phyloP scores from a whole-genome alignment of 1,140 invertebrate species.

The Anastatus disparis region DNA sequence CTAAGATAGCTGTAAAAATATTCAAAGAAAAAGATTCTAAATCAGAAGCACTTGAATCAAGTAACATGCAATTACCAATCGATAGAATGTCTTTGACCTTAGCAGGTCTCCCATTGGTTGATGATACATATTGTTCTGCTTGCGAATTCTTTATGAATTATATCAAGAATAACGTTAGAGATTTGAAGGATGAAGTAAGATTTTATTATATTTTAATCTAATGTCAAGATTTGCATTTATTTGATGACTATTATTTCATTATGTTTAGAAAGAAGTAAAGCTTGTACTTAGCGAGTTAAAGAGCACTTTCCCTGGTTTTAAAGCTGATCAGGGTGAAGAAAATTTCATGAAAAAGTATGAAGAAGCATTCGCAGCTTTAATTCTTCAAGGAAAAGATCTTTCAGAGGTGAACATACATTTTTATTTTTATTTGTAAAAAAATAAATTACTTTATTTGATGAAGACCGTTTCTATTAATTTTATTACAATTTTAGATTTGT shows the following conservation, averaged over 20 bases:
- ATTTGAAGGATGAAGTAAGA: slow-evolving; percentile 16
- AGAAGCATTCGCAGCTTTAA: slow-evolving; percentile 23
- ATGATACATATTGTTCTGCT: slow-evolving; percentile 31
- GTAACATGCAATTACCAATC: slow-evolving; percentile 72
- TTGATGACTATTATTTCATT: neutral
- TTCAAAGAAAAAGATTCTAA: slow-evolving; percentile 51
- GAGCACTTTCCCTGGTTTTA: neutral
- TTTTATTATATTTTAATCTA: neutral
- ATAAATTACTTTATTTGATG: neutral
- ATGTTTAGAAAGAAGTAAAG: slow-evolving; percentile 21
- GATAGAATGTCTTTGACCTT: slow-evolving; percentile 71
- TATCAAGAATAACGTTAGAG: slow-evolving; percentile 29
- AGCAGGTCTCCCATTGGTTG: slow-evolving; percentile 40
- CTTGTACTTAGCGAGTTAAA: slow-evolving; percentile 22
- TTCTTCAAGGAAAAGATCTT: slow-evolving; percentile 27
- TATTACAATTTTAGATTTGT: slow-evolving; percentile 68
- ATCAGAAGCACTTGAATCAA: slow-evolving; percentile 54
- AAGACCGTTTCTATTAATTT: neutral
- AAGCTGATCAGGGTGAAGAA: neutral
- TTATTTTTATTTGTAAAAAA: neutral
- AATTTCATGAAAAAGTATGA: slow-evolving; percentile 36
- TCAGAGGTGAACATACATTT: slow-evolving; percentile 25
- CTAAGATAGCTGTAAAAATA: slow-evolving; percentile 59
- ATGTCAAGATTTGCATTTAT: neutral
- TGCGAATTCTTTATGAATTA: slow-evolving; percentile 35